Percentiles rank a stretch among this genome's conserved stretches.
Conservation (phyloP, 2,113 vertebrate species). For the Petrocephalus microphthalmus region DNA sequence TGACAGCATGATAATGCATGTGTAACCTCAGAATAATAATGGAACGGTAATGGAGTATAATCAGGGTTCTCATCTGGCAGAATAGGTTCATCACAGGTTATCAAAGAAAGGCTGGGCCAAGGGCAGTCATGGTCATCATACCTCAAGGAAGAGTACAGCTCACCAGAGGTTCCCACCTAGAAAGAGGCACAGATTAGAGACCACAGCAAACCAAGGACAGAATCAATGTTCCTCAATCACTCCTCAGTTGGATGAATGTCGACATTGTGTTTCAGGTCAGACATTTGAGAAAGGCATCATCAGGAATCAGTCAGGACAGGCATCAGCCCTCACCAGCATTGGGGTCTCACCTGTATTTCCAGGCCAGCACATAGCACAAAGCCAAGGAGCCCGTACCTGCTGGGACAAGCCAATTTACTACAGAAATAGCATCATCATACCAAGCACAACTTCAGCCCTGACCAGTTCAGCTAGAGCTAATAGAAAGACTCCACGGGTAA, state of each 20-base stretch:
- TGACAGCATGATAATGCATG: too few relatives aligned
- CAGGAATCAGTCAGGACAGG: conserved; percentile 26
- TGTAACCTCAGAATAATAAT: conserved; percentile 52
- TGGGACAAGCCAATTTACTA: not conserved
- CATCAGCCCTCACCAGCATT: not conserved
- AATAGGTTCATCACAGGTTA: conserved; percentile 60
- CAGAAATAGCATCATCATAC: not conserved
- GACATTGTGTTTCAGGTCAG: conserved; percentile 61
- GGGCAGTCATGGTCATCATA: not conserved
- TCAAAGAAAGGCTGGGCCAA: not conserved
- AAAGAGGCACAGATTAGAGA: not conserved
- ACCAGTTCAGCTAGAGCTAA: conserved; percentile 70
- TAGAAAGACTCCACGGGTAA: conserved; percentile 46
- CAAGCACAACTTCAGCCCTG: not conserved
- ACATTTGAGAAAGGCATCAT: conserved; percentile 65
- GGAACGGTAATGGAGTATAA: conserved; percentile 66
- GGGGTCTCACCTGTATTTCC: not conserved
- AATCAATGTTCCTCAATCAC: not conserved
- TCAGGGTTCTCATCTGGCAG: conserved; percentile 69
- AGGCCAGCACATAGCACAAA: not conserved
- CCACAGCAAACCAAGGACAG: not conserved
- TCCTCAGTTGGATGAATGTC: conserved; percentile 51
- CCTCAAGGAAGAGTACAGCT: not conserved
- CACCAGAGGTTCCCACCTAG: not conserved
- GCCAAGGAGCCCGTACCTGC: not conserved